Percentiles rank a stretch among this genome's conserved stretches.
Conservation (phyloP, 2,797 vertebrate species). For the Acropternis orthonyx region DNA sequence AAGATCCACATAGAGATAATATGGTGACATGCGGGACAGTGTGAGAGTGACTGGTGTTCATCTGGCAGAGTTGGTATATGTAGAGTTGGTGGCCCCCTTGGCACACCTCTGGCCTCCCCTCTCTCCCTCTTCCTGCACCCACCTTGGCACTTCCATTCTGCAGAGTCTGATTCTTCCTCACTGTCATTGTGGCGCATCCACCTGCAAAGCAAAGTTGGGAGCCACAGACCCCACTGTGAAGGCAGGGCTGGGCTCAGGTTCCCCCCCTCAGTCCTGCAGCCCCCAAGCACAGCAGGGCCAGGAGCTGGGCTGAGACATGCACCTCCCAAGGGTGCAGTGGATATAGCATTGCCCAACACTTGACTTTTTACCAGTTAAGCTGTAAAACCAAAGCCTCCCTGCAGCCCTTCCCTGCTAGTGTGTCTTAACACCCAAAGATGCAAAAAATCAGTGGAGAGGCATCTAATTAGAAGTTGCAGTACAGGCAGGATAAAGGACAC, state of each 20-base stretch:
- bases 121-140: neutral
- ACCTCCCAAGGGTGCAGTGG: neutral
- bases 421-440: neutral
- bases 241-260: neutral
- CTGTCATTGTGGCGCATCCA: slow-evolving; percentile 23
- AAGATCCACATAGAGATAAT: neutral
- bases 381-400: neutral
- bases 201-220: slow-evolving; percentile 57
- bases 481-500: neutral
- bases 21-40: rapidly evolving
- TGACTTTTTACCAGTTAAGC: neutral
- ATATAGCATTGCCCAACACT: rapidly evolving
- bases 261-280: neutral
- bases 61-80: rapidly evolving
- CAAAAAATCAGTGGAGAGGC: neutral
- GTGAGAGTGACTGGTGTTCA: rapidly evolving
- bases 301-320: neutral
- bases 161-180: slow-evolving; percentile 45
- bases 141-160: slow-evolving; percentile 71
- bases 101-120: neutral
- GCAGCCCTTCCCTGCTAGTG: neutral
- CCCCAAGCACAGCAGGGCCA: rapidly evolving
- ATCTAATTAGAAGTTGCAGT: neutral
- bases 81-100: neutral
- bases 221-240: neutral